These are phyloP conservation scores for Margaritifera margaritifera DNA, from an alignment of 2,888 invertebrate genomes.

Conservation along the genomic window DNA sequence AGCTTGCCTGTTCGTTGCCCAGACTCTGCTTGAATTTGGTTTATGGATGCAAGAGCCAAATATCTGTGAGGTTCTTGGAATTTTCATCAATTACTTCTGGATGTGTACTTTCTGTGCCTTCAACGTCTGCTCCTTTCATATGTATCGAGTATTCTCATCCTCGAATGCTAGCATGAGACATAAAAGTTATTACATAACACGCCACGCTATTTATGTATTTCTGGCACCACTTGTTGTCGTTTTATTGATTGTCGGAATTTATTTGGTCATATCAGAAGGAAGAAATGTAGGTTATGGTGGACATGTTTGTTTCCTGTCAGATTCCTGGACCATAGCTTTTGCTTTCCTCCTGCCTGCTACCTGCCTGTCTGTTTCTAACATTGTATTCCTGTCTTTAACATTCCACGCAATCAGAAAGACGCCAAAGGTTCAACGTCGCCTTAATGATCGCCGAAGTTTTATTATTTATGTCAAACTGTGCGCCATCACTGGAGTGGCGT, in stretches of 20 bases:
- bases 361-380: conserved; percentile 35
- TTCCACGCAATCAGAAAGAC: conserved; percentile 32
- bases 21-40: conserved; percentile 31
- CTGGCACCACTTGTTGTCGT: conserved; percentile 15
- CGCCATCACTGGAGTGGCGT: conserved; percentile 50
- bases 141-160: conserved; percentile 29
- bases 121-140: conserved; percentile 38
- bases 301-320: conserved; percentile 22
- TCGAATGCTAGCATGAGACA: no score
- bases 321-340: conserved; percentile 12
- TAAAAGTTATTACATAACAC: no score
- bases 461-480: conserved; percentile 48
- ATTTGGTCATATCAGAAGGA: conserved; percentile 3
- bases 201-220: conserved; percentile 10
- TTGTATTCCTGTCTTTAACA: conserved; percentile 36
- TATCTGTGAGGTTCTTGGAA: conserved; percentile 21
- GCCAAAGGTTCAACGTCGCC: conserved; percentile 12
- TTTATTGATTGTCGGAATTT: conserved; percentile 4
- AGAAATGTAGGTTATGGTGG: conserved; percentile 30
- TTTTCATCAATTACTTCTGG: conserved; percentile 37
- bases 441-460: conserved; percentile 29
- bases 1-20: conserved; percentile 29
- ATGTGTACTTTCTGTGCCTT: conserved; percentile 37
- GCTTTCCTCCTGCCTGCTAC: conserved; percentile 42
- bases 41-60: not conserved